Conservation (phyloP, 2,888 invertebrate genomes). For the Eugnorisma glareosa region DNA sequence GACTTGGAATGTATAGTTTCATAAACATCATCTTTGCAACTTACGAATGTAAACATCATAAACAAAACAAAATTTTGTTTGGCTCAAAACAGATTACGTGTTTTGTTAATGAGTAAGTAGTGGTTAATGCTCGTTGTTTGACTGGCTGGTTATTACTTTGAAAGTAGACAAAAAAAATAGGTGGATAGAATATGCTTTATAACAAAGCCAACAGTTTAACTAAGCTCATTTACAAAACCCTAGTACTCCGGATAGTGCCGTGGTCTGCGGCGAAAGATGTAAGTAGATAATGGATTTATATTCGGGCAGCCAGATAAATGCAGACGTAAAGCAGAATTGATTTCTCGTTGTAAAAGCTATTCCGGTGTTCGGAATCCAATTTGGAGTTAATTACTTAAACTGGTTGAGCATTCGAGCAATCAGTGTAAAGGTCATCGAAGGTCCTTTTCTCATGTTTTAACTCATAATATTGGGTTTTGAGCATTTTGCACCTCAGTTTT, state of each 20-base stretch:
- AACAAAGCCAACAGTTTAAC: not conserved
- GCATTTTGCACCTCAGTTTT: not conserved
- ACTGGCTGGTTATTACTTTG: not conserved
- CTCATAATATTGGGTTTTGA: not conserved
- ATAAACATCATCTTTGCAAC: no score
- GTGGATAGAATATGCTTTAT: not conserved
- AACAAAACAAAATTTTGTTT: not conserved
- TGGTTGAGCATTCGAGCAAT: not conserved
- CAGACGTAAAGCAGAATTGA: not conserved
- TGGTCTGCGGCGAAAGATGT: not conserved
- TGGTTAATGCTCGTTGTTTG: not conserved
- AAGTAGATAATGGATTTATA: not conserved
- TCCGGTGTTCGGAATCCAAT: slow-evolving; percentile 1
- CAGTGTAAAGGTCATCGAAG: not conserved
- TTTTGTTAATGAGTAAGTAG: not conserved
- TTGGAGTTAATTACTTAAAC: slow-evolving; percentile 2
- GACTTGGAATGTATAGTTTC: no score
- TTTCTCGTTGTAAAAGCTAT: slow-evolving; percentile 9
- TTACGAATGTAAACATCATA: not conserved
- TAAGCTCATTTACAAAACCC: not conserved
- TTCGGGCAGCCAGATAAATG: not conserved
- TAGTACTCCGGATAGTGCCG: not conserved
- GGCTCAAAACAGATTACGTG: no score
- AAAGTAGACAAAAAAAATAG: not conserved
- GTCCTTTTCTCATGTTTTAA: not conserved